These are phyloP conservation scores for Neuroscelio doddi DNA, from an alignment of 2,888 invertebrate species.

Conservation along the genomic window DNA sequence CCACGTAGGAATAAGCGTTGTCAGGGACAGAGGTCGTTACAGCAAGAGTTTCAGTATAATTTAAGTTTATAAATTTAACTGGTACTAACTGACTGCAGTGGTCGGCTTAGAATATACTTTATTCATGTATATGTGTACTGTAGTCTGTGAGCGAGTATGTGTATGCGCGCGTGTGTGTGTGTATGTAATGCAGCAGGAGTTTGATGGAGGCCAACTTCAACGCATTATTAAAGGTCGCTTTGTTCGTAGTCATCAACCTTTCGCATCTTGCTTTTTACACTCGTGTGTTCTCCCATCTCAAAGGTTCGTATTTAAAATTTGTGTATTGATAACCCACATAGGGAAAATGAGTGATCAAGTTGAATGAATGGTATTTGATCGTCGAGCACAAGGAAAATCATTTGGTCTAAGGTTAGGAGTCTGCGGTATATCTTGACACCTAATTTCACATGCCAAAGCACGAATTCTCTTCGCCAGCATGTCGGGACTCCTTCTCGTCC, in stretches of 20 bases:
- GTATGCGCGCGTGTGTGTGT: background rate
- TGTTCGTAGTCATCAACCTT: too few species aligned
- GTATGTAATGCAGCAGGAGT: too few species aligned
- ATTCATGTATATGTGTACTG: background rate
- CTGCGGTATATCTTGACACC: too few species aligned
- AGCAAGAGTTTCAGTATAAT: constrained; percentile 24
- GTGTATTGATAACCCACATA: too few species aligned
- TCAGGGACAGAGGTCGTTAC: constrained; percentile 20
- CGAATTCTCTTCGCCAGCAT: constrained; percentile 36
- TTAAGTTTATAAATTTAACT: constrained; percentile 35
- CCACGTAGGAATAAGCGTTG: constrained; percentile 13
- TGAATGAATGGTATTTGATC: constrained; percentile 12
- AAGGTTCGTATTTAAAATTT: too few species aligned
- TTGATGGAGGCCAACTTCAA: too few species aligned
- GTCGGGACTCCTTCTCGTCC: constrained; percentile 14
- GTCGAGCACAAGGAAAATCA: constrained; percentile 16
- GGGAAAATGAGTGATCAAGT: too few species aligned
- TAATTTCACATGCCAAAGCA: constrained; percentile 44
- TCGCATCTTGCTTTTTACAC: too few species aligned
- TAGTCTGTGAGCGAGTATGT: background rate
- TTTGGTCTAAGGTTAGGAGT: constrained; percentile 8
- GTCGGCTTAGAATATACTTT: background rate
- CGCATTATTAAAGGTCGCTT: too few species aligned
- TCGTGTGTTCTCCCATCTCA: too few species aligned
- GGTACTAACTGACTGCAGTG: constrained; percentile 20